A percentile compares a stretch with the other conserved stretches of the same genome.
These are phyloP conservation scores for Trypoxylus dichotomus DNA, from an alignment of 1,140 invertebrate genomes.

Conservation along the genomic window DNA sequence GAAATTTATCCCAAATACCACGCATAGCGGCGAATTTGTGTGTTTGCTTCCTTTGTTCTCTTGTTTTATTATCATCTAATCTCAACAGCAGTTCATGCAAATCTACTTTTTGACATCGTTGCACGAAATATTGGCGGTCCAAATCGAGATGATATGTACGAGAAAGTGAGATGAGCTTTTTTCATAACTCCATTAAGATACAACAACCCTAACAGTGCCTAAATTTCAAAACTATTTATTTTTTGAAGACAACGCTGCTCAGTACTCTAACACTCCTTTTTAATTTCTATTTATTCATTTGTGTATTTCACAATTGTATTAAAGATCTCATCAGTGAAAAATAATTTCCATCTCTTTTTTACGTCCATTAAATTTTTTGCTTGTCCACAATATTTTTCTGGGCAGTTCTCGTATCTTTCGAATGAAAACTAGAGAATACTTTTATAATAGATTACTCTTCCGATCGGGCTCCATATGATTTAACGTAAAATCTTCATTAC, in stretches of 20 bases:
- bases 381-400: neutral
- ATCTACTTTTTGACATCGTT: slow-evolving; percentile 19
- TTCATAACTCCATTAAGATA: slow-evolving; percentile 10
- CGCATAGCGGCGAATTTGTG: neutral
- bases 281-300: neutral
- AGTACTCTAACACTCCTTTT: neutral
- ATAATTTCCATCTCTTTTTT: slow-evolving; percentile 1
- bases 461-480: no score
- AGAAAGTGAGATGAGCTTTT: neutral
- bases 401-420: no score
- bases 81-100: slow-evolving; percentile 25
- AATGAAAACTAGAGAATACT: no score
- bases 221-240: neutral
- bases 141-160: neutral
- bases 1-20: no score
- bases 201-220: neutral
- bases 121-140: slow-evolving; percentile 16
- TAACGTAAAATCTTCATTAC: no score
- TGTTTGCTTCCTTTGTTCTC: neutral
- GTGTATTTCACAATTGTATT: neutral
- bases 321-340: slow-evolving; percentile 10
- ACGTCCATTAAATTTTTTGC: neutral
- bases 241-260: neutral
- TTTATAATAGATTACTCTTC: no score
- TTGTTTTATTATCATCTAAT: neutral